Base-by-base conservation (phyloP, 2,797 vertebrate genomes). In the Gadopsis bispinosus region DNA sequence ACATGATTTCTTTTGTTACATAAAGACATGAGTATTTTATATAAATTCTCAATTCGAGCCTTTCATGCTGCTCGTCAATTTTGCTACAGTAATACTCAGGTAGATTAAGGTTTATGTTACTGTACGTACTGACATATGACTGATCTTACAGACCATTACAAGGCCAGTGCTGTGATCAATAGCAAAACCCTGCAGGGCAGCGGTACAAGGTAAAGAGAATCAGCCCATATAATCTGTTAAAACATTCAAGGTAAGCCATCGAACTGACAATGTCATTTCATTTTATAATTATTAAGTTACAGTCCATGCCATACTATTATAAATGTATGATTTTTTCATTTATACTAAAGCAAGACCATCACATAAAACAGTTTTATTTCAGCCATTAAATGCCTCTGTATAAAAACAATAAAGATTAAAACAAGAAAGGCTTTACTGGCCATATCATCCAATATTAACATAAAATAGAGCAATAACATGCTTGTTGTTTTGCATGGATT, bases 181-280 rank as follows among this genome's bases (percentile, higher is more conserved):
- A 63, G 39, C n/a, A 43, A 79, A 69, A 50, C 13, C 65, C 59
- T 61, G 71, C 41, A 68, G 74, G 29, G 31, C 12, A 77, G 37
- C 26, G 14, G 17, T 12, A 54, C n/a, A 45, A 67, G 35, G 12
- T 64, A 37, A 47, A 77, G 69, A 63, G 3, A 79, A 61, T 45
- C 48, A 13, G 4, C 73, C 20, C 41, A 43, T 20, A 39, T 22
- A 11, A 20, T n/a, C 10, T 50, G 16, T 50, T 73, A 65, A 67
- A 73, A 73, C 17, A 73, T 54, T 51, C 2, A 69, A 73, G 10
- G 43, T n/a, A 53, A 76, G 39, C 13, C 54, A 51, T 45, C 13
- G 19, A 22, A 20, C 14, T 73, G 3, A 68, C 54, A 77, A 73
- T 37, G 45, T 31, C 5, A 47, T 53, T 53, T 41, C 4, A 56